Conservation (phyloP, 2,113 vertebrate species). For the Ctenodactylus gundi region DNA sequence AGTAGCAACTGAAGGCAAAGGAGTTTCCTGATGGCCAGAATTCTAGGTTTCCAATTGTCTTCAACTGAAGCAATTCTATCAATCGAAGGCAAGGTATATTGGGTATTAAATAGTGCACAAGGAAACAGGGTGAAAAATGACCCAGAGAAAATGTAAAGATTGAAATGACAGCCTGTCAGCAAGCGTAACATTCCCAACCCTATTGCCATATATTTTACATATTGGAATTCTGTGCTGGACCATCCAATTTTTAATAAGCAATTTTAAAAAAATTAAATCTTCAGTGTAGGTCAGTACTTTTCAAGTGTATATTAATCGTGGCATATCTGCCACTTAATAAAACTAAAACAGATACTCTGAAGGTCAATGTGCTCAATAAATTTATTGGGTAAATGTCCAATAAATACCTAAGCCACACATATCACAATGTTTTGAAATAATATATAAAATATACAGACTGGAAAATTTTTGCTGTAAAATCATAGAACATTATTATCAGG, state of each 20-base stretch:
- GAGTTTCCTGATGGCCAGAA: not conserved
- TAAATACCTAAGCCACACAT: not conserved
- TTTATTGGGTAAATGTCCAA: not conserved
- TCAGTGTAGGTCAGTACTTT: not conserved
- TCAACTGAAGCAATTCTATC: not conserved
- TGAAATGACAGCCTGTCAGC: not conserved
- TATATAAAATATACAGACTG: conserved; percentile 3
- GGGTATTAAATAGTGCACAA: not conserved
- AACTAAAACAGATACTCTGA: conserved; percentile 1
- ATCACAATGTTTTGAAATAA: conserved; percentile 41
- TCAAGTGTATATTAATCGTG: not conserved
- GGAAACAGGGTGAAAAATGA: not conserved
- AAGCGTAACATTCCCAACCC: accelerated
- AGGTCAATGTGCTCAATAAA: conserved; percentile 8
- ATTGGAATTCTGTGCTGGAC: not conserved
- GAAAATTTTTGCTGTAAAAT: conserved; percentile 38
- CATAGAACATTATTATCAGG: not conserved
- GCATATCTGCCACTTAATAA: not conserved
- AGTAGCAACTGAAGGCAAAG: not conserved
- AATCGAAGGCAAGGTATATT: not conserved
- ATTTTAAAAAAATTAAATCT: not conserved
- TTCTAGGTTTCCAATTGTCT: not conserved
- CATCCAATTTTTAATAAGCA: not conserved
- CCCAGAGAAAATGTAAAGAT: not conserved
- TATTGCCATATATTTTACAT: not conserved